These are phyloP conservation scores for Diplolepis rosae DNA, from an alignment of 2,888 invertebrate species.

Conservation along the genomic window DNA sequence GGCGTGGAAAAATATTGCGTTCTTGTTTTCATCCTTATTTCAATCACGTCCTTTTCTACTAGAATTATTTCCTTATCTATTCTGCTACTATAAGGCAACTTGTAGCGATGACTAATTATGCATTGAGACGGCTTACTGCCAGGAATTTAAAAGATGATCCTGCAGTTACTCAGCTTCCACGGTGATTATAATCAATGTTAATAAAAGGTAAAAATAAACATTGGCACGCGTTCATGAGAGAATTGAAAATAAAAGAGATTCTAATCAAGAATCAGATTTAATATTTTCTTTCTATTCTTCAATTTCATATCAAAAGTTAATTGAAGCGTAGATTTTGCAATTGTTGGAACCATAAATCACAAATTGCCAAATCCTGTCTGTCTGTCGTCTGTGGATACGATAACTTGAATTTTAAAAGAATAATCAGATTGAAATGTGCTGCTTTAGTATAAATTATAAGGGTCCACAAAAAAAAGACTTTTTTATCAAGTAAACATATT, in stretches of 20 bases:
- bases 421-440: too few relatives aligned
- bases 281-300: too few relatives aligned
- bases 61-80: slow-evolving; percentile 23
- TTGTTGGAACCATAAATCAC: too few relatives aligned
- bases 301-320: too few relatives aligned
- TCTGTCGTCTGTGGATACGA: too few relatives aligned
- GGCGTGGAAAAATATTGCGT: slow-evolving; percentile 20
- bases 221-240: slow-evolving; percentile 24
- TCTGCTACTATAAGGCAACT: slow-evolving; percentile 12
- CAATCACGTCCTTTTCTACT: slow-evolving; percentile 4
- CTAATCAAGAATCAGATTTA: too few relatives aligned
- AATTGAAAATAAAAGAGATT: neutral
- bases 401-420: too few relatives aligned
- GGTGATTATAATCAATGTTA: slow-evolving; percentile 14
- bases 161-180: slow-evolving; percentile 10
- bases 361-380: too few relatives aligned
- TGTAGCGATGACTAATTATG: slow-evolving; percentile 11
- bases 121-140: neutral
- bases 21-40: slow-evolving; percentile 15
- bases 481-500: too few relatives aligned
- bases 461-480: too few relatives aligned
- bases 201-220: slow-evolving; percentile 25
- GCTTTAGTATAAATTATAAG: too few relatives aligned
- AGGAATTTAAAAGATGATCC: slow-evolving; percentile 3
- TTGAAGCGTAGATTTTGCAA: too few relatives aligned